These are phyloP conservation scores for Pseudotriccus pelzelni DNA, from an alignment of 2,797 vertebrate genomes.

Conservation along the genomic window DNA sequence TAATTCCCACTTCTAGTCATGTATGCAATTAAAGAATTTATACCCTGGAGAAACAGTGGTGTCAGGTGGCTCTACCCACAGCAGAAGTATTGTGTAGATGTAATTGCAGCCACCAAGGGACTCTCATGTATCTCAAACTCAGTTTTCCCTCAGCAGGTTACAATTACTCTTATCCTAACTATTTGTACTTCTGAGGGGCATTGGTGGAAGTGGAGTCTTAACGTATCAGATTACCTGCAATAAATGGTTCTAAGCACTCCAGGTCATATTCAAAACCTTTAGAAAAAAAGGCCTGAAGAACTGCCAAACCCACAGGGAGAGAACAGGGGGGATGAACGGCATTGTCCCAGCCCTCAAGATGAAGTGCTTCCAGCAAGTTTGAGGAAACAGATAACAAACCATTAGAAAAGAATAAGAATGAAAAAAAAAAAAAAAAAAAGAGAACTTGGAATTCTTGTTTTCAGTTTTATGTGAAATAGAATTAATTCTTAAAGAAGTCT, in stretches of 20 bases:
- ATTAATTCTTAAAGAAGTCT: not conserved
- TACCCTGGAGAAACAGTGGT: not conserved
- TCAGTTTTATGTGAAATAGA: not conserved
- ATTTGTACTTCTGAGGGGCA: not conserved
- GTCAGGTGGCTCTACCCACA: not conserved
- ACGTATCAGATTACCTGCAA: not conserved
- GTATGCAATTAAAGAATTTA: slow-evolving; percentile 10
- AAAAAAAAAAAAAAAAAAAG: not conserved
- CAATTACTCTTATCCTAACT: not conserved
- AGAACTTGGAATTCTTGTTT: not conserved
- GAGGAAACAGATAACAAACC: not conserved
- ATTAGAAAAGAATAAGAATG: not conserved
- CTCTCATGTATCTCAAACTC: not conserved
- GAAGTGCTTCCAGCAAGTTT: not conserved
- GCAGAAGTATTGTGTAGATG: not conserved
- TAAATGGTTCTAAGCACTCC: not conserved
- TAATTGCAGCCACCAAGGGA: slow-evolving; percentile 30
- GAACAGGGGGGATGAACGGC: not conserved
- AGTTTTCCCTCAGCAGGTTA: slow-evolving; percentile 8
- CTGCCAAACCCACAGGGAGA: not conserved
- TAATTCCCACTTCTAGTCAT: not conserved
- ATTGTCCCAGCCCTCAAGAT: not conserved
- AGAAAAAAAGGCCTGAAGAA: not conserved
- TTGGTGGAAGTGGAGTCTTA: not conserved
- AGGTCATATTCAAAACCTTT: not conserved